Conservation (phyloP, 2,797 vertebrate genomes). For the Antrozous pallidus region DNA sequence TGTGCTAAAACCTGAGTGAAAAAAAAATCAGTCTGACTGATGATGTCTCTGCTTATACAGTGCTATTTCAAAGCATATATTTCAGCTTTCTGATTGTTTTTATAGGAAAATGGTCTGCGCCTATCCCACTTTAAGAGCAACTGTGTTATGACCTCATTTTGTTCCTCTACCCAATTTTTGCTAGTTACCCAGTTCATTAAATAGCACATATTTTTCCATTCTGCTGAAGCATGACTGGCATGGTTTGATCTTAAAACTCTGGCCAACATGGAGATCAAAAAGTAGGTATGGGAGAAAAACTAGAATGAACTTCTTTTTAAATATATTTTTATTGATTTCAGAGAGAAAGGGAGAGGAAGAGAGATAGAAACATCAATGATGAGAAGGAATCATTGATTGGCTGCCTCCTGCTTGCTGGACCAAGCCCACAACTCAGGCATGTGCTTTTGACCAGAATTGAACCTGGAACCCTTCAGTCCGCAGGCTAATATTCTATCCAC, state of each 20-base stretch:
- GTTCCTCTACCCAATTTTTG: not conserved
- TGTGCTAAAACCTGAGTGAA: not conserved
- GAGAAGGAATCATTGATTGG: no score
- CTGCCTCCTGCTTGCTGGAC: no score
- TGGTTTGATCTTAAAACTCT: slow-evolving; percentile 19
- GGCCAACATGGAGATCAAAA: slow-evolving; percentile 5
- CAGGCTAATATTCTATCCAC: no score
- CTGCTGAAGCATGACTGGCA: not conserved
- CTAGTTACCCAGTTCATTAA: not conserved
- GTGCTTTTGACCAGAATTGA: no score
- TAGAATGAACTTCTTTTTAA: not conserved
- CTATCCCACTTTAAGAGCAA: not conserved
- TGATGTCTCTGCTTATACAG: not conserved
- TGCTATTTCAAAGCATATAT: not conserved
- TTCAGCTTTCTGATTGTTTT: slow-evolving; percentile 7
- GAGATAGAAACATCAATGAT: no score
- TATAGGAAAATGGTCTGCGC: not conserved
- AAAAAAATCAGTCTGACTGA: not conserved
- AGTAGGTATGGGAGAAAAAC: not conserved
- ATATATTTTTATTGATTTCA: no score
- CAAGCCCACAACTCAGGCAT: no score
- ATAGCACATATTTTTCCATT: not conserved
- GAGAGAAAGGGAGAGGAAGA: no score
- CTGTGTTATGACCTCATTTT: not conserved
- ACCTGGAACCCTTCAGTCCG: no score